Evolutionary conservation across 2,888 invertebrate genomes (phyloP), one percentile per base, ranked within the genome.

Genomic region (Drosophila yooni): DNA sequence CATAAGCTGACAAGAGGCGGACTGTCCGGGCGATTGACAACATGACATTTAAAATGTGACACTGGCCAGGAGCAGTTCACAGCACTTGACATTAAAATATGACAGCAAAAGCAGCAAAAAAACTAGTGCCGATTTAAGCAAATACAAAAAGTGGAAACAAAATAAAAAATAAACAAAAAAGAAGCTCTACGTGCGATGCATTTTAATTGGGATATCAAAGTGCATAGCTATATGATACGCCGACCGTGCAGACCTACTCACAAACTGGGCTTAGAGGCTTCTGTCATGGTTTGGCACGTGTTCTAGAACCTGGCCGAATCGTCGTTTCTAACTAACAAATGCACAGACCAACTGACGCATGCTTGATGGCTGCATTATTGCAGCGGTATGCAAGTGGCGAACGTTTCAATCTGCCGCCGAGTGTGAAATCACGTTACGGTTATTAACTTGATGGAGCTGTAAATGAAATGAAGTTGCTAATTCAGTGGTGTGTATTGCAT

Each of bases 1-100:
- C 79, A 88, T 83, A 73, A 79, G 82, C 81, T 74, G 81, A 74
- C 74, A 74, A 61, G 70, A 65, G 57, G 51, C 66, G 66, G 34
- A 53, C 57, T 56, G 63, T 59, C 67, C 58, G 61, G 57, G 70
- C 85, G 82, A 89, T 88, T 89, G 88, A 82, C 82, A 88, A 83
- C 70, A 80, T 85, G 82, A 85, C 85, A 82, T 88, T 89, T 85
- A 76, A 82, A 86, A 86, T 88, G 86, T 78, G 77, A 76, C 74
- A 76, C 71, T 67, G 80, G 61, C 46, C 81, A 67, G 70, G 63
- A 67, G 68, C 51, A 70, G 76, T 65, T 62, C 70, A 68, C 73
- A 70, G 70, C 62, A 82, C 64, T 74, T 71, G 68, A 64, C 73
- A 81, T 76, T 88, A 81, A 84, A 84, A 87, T 89, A 83, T 88